phyloP scores from a whole-genome alignment of 1,140 invertebrate species.

The Diprion similis region DNA sequence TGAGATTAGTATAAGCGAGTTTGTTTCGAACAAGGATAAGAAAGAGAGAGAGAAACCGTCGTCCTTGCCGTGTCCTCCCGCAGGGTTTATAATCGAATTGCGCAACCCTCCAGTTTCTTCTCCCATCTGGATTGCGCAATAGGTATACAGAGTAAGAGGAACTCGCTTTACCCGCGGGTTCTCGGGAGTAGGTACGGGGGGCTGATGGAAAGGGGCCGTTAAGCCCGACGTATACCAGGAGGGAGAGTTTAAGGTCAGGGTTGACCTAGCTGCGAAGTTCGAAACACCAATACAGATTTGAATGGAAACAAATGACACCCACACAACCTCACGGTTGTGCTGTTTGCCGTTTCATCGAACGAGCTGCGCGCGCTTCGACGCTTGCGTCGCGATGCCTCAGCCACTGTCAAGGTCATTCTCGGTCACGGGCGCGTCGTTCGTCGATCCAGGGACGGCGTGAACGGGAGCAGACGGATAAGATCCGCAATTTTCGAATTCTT shows the following conservation, averaged over 20 bases:
- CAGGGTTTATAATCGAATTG: no score
- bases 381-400: slow-evolving; percentile 34
- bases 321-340: neutral
- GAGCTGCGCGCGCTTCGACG: slow-evolving; percentile 50
- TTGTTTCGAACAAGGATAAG: no score
- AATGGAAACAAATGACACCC: neutral
- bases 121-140: no score
- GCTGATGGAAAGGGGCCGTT: neutral
- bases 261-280: slow-evolving; percentile 4
- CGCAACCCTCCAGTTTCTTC: no score
- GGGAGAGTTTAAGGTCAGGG: slow-evolving; percentile 14
- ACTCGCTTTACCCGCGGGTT: neutral
- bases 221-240: neutral
- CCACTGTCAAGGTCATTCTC: slow-evolving; percentile 56
- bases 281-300: no score
- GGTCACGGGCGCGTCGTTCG: slow-evolving; percentile 53
- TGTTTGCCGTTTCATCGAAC: slow-evolving; percentile 38
- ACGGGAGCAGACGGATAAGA: no score
- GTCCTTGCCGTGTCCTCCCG: no score
- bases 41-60: no score
- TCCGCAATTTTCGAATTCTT: no score
- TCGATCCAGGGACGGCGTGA: slow-evolving; percentile 16
- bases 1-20: no score
- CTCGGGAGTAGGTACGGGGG: slow-evolving; percentile 11
- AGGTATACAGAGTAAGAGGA: no score